Evolutionary conservation across 2,888 invertebrate genomes (phyloP).

Genomic region (Hermaeophaga mercurialis): DNA sequence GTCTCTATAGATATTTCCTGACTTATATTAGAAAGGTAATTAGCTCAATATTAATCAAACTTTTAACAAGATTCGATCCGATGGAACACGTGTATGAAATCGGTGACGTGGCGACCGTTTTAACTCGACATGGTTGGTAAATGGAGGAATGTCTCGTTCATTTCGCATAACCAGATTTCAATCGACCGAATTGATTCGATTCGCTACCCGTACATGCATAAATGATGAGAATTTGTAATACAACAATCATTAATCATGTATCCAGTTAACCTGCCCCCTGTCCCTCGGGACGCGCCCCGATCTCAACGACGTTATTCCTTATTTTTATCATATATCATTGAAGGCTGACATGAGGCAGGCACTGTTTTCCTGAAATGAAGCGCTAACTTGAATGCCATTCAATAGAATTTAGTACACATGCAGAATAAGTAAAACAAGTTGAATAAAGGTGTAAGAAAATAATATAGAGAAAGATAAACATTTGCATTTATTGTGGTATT

Average conservation of each 20-base stretch:
- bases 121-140: slow-evolving; percentile 7
- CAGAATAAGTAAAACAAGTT: no score
- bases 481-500: no score
- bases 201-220: slow-evolving; percentile 40
- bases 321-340: slow-evolving; percentile 57
- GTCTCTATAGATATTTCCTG: no score
- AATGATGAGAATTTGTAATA: slow-evolving; percentile 44
- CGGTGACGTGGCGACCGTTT: background rate
- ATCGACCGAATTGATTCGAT: slow-evolving; percentile 37
- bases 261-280: slow-evolving; percentile 48
- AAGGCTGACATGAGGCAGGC: background rate
- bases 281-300: slow-evolving; percentile 44
- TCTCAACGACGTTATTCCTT: slow-evolving; percentile 49
- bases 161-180: slow-evolving; percentile 37
- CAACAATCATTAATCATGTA: slow-evolving; percentile 51
- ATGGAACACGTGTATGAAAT: slow-evolving; percentile 1
- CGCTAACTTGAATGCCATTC: no score
- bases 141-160: slow-evolving; percentile 22
- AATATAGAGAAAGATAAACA: no score
- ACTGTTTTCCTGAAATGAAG: no score
- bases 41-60: no score
- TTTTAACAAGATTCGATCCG: no score
- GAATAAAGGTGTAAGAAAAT: no score
- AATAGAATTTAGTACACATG: no score
- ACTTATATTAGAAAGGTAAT: no score